Evolutionary conservation across 2,888 invertebrate species (phyloP).

Genomic region (Caenorhabditis sp.): DNA sequence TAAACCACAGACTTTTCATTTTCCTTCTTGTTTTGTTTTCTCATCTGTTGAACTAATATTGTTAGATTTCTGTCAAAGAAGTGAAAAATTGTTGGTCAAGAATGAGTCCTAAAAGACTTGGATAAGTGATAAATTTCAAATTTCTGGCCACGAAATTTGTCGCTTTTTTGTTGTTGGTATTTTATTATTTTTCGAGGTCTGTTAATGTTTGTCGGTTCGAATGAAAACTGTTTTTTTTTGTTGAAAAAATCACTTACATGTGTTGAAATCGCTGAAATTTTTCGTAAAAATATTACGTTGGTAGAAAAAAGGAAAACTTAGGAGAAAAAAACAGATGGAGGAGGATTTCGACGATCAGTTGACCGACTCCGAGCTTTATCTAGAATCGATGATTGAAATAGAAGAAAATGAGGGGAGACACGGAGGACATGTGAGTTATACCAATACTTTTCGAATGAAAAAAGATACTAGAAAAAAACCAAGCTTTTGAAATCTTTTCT

Average conservation of each 20-base stretch:
- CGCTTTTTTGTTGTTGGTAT: too few species aligned
- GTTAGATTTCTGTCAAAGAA: neutral
- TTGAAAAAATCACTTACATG: too few species aligned
- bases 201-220: too few species aligned
- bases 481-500: too few species aligned
- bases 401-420: constrained; percentile 13
- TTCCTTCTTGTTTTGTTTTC: constrained; percentile 3
- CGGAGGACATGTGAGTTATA: constrained; percentile 26
- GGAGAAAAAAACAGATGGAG: constrained; percentile 5
- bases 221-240: too few species aligned
- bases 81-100: neutral
- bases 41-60: neutral
- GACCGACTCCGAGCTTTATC: constrained; percentile 19
- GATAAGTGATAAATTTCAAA: too few species aligned
- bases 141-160: too few species aligned
- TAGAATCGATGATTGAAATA: constrained; percentile 37
- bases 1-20: neutral
- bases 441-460: too few species aligned
- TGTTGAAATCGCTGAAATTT: neutral
- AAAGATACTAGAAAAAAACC: neutral
- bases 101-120: neutral
- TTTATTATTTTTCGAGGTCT: too few species aligned
- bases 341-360: constrained; percentile 25
- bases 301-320: neutral
- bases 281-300: neutral